Conservation (phyloP, 2,113 vertebrate species). For the Haliaeetus leucogaster region DNA sequence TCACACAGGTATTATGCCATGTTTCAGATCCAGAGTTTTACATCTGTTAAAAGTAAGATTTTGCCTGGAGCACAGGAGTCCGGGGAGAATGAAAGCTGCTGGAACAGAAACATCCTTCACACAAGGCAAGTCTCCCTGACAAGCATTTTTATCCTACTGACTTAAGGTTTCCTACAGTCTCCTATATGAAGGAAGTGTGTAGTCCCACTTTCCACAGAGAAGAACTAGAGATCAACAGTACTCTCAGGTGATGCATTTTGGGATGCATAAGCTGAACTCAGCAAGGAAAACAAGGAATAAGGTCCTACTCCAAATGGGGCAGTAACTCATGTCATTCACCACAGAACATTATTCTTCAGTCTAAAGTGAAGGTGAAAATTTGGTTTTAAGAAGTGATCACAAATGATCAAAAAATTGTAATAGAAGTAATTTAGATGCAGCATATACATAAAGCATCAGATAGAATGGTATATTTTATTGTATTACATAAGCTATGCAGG, state of each 20-base stretch:
- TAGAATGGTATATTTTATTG: neutral
- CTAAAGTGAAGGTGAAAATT: neutral
- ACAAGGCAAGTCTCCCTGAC: neutral
- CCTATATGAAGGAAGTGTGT: neutral
- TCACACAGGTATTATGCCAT: neutral
- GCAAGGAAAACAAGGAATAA: neutral
- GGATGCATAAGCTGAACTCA: neutral
- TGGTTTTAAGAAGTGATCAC: neutral
- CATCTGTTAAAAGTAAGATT: neutral
- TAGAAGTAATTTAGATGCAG: neutral
- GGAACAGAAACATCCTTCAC: neutral
- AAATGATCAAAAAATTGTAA: neutral
- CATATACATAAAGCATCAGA: neutral
- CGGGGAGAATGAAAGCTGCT: neutral
- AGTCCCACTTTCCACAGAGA: neutral
- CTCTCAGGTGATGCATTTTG: neutral
- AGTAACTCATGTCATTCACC: neutral
- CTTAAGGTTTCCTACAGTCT: neutral
- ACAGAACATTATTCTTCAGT: neutral
- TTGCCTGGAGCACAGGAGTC: neutral
- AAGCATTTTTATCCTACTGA: neutral
- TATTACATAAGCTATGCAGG: neutral
- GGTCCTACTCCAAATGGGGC: neutral
- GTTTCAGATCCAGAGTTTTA: neutral
- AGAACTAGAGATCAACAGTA: neutral